Percentiles rank a stretch among this genome's conserved stretches.
phyloP scores from a whole-genome alignment of 2,797 vertebrate species.

The Neosilurus mollespiculum region DNA sequence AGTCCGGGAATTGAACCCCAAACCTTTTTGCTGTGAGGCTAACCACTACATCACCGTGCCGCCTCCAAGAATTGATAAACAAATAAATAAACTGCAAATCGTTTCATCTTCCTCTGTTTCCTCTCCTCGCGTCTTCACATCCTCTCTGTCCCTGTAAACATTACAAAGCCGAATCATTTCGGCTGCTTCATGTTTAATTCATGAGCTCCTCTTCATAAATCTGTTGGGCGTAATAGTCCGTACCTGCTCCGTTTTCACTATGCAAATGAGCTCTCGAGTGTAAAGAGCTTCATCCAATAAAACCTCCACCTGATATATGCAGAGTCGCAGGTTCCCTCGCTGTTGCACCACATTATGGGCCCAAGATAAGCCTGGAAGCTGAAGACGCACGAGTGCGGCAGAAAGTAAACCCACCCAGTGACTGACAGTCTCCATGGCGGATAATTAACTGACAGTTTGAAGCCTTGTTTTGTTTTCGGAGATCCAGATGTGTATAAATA shows the following conservation, averaged over 20 bases:
- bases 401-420: constrained; percentile 26
- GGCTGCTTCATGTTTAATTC: constrained; percentile 68
- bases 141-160: constrained; percentile 60
- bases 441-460: constrained; percentile 19
- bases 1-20: too few species aligned
- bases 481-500: constrained; percentile 11
- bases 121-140: constrained; percentile 48
- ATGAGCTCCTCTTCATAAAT: constrained; percentile 67
- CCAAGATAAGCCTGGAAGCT: constrained; percentile 38
- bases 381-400: constrained; percentile 39
- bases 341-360: constrained; percentile 19
- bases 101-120: constrained; percentile 14
- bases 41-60: too few species aligned
- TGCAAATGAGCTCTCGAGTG: constrained; percentile 67
- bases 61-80: too few species aligned
- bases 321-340: constrained; percentile 46
- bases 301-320: constrained; percentile 69
- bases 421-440: constrained; percentile 46
- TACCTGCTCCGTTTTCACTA: constrained; percentile 64
- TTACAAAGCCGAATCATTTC: constrained; percentile 63
- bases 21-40: too few species aligned
- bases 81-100: not conserved
- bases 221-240: constrained; percentile 62
- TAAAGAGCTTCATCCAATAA: constrained; percentile 55
- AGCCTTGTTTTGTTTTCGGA: constrained; percentile 21